Evolutionary conservation across 2,888 invertebrate species (phyloP), one percentile per base, ranked within the genome.

Genomic region (Phyllotreta striolata): DNA sequence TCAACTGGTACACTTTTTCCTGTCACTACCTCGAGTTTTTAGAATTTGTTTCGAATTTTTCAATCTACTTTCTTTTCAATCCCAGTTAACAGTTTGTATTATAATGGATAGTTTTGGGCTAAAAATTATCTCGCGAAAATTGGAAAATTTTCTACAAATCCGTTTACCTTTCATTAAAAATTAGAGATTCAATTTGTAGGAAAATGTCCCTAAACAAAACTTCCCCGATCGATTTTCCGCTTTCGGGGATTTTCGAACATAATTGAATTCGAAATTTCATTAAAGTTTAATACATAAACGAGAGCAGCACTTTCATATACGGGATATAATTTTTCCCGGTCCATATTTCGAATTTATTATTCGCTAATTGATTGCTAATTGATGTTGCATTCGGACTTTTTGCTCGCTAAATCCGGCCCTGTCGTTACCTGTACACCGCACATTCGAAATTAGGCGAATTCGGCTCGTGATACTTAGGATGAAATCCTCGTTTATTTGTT

Each of bases 141-240:
- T 13, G 9, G 10, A 9, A 14, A 39, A 39, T 54, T 54, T 54
- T 38, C 9, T 7, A 37, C n/a, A 14, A 57, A 34, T 43, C 51
- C 51, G 35, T 63, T 64, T 47, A 39, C 51, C n/a, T 60, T 64
- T 51, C 55, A 59, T 60, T 60, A 60, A 59, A 64, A 64, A 60
- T 64, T 41, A 35, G 24, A 24, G 47, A 59, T 55, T 49, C 41
- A 60, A 64, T 60, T 59, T 64, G 55, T 55, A 55, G 59, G 39
- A 46, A 51, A 63, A 63, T 55, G 52, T 64, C 55, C 60, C 51
- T 37, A 41, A 37, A 64, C 37, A 43, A 54, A 60, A 54, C 55
- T 62, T 60, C 1, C 14, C 44, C 7, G 24, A 24, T 24, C 24
- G 24, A 24, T 24, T 24, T 24, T 24, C 24, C 24, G 24, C 24